Base-by-base conservation (phyloP, 2,113 vertebrate genomes). In the Myotis brandtii region DNA sequence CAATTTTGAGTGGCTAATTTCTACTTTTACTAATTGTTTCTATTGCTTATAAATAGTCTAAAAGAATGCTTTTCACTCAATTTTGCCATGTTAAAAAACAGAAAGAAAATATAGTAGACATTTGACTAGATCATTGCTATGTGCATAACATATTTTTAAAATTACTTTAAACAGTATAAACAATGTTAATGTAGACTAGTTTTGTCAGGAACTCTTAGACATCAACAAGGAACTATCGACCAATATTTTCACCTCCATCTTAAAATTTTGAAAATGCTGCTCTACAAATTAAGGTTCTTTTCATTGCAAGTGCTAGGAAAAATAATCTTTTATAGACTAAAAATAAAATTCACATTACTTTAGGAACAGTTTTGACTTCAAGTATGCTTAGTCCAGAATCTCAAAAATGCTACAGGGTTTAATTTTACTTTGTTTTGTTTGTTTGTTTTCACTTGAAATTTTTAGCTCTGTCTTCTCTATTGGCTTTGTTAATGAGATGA, bases 11-110 rank as follows among this genome's bases (percentile, higher is more conserved):
- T 2, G 20, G 20, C 37, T 89, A 86, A 72, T 18, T 48, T 95
- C 16, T 72, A 70, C 9, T 93, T 66, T 87, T 52, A 52, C 3
- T 50, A 96, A 89, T 86, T 91, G 9, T 0, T 92, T 20, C 37
- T 77, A 46, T 76, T 91, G 21, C 84, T 81, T 81, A 81, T 84
- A 84, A 64, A 54, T 87, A 93, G 6, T 56, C 32, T 70, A 84
- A 25, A 59, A 77, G 12, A 88, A 52, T 88, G 37, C 3, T 66
- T 89, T 91, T 82, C 18, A 73, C 25, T 85, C 59, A 88, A 20
- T 73, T 77, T 96, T 90, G 70, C 73, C 14, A 40, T 37, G 20
- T 76, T 54, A 87, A 87, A 85, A 81, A 72, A 40, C 62, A 52
- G 40, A 81, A 87, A 96, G 6, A 85, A 80, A 85, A 59, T 48